Conservation (phyloP, 2,797 vertebrate genomes). For the Gouania willdenowi region DNA sequence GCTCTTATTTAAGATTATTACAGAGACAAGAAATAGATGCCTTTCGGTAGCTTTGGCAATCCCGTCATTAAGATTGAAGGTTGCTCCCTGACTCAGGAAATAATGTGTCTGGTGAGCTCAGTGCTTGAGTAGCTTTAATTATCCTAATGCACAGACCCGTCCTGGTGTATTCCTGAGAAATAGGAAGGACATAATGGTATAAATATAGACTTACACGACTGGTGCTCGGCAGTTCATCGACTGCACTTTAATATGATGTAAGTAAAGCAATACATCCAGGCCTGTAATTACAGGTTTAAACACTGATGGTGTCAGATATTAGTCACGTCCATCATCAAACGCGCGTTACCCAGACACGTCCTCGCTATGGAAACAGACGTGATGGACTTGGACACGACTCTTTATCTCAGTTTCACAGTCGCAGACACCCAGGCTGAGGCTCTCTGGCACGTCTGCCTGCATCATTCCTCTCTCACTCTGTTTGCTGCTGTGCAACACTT, state of each 20-base stretch:
- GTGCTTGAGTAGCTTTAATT: slow-evolving; percentile 38
- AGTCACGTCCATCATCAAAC: no score
- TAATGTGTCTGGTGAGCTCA: slow-evolving; percentile 29
- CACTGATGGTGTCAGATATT: background rate
- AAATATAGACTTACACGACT: slow-evolving; percentile 14
- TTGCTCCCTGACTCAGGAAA: slow-evolving; percentile 29
- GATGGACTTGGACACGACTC: slow-evolving; percentile 32
- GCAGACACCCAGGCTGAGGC: slow-evolving; percentile 35
- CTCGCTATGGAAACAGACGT: slow-evolving; percentile 12
- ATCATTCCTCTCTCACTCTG: slow-evolving; percentile 43
- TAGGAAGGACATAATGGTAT: slow-evolving; percentile 5
- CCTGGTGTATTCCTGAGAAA: slow-evolving; percentile 14
- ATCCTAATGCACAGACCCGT: slow-evolving; percentile 44
- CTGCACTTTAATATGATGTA: no score
- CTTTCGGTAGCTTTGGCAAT: slow-evolving; percentile 13
- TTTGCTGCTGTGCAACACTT: slow-evolving; percentile 23
- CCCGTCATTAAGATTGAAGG: slow-evolving; percentile 24
- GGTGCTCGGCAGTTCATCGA: slow-evolving; percentile 16
- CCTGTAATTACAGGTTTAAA: no score
- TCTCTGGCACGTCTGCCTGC: slow-evolving; percentile 31
- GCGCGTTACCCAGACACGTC: no score
- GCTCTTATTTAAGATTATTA: slow-evolving; percentile 6
- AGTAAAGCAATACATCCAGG: slow-evolving; percentile 1
- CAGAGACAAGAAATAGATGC: slow-evolving; percentile 29
- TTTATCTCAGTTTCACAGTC: slow-evolving; percentile 45